Base-by-base conservation (phyloP, 1,140 invertebrate species). In the Stegodyphus dumicola region DNA sequence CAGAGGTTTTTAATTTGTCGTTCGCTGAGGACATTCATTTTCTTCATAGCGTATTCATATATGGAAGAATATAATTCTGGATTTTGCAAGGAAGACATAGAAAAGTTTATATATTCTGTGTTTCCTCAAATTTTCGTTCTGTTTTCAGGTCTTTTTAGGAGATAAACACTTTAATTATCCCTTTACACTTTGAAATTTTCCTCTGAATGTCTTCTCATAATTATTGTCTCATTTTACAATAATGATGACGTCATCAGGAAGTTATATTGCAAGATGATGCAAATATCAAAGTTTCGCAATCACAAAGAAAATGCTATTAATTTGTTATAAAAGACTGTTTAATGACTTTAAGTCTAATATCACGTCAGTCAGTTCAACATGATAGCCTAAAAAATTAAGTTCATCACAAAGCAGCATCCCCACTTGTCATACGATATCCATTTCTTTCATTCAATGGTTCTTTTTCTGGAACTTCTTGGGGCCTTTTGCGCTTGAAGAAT, bases 401-500 rank as follows among this genome's bases (percentile, higher is more conserved):
- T 54, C 51, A 85, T 86, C 84, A 86, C 64, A 87, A 66, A n/a
- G 86, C 86, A 53, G 76, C 79, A 67, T 87, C 86, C 48, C 79
- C 86, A 77, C 79, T 83, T 64, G 73, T 54, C 86, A 87, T 83
- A 65, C 77, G 18, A 48, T 87, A 87, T 4, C 86, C 86, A 52
- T 87, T 87, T 52, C 64, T 78, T 56, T 83, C 74, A 10, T 67
- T 80, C 18, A 87, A 48, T 6, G 78, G 86, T 51, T 87, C 78
- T 73, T 87, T 83, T 65, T 87, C 86, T 18, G 78, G 88, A 4
- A 81, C 66, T 83, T 87, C 86, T 53, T 87, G 89, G 54, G 95
- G 86, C 18, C 86, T 65, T 78, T 87, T 87, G 88, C 96, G 93
- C 89, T 96, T 96, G 92, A 98, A 98, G 93, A 98, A 97, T 85